phyloP scores from a whole-genome alignment of 2,888 invertebrate species.

The Agrypnus murinus region DNA sequence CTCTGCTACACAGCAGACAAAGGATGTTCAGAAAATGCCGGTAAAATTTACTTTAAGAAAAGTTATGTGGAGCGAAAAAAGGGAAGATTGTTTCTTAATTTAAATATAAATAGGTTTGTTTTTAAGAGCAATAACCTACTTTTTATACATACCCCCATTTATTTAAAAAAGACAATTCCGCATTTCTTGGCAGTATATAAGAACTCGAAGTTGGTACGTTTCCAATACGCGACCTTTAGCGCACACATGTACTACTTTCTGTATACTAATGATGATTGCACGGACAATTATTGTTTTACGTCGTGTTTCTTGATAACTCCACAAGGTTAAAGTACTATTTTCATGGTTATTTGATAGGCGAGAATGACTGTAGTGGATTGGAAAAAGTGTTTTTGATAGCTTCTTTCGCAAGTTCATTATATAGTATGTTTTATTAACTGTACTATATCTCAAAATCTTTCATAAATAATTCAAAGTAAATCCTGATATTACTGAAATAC shows the following conservation, averaged over 20 bases:
- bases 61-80: conserved; percentile 12
- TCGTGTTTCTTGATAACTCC: no score
- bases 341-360: no score
- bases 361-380: no score
- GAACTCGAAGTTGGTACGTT: conserved; percentile 30
- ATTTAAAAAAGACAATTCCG: conserved; percentile 36
- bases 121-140: conserved; percentile 30
- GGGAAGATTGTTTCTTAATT: conserved; percentile 4
- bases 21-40: not conserved
- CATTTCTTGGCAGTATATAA: conserved; percentile 33
- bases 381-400: no score
- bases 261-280: not conserved
- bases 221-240: conserved; percentile 34
- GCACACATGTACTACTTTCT: not conserved
- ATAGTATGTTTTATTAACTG: no score
- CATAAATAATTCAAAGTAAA: no score
- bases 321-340: no score
- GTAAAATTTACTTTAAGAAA: no score
- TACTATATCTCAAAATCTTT: no score
- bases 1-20: not conserved
- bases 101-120: not conserved
- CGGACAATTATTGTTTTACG: no score
- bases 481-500: no score
- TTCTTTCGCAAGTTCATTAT: no score
- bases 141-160: not conserved